These are phyloP conservation scores for Temnothorax unifasciatus DNA, from an alignment of 2,888 invertebrate genomes.

Conservation along the genomic window DNA sequence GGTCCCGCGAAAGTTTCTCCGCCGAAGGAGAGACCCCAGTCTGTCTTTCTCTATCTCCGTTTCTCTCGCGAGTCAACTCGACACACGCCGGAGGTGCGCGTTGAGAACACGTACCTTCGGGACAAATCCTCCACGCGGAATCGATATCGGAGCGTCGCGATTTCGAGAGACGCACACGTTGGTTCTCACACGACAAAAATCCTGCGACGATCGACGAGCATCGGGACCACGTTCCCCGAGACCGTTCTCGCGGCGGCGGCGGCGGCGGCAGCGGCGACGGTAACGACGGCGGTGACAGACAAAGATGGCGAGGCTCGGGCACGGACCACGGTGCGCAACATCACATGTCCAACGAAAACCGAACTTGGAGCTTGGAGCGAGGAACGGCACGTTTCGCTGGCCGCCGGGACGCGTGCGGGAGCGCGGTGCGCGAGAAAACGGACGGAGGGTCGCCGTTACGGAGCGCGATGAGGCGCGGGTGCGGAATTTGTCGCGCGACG, in stretches of 20 bases:
- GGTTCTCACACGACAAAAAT: background rate
- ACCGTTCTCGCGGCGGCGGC: background rate
- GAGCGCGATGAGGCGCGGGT: background rate
- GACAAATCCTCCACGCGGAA: background rate
- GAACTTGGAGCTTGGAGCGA: background rate
- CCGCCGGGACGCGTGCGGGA: background rate
- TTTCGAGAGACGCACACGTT: background rate
- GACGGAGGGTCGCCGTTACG: background rate
- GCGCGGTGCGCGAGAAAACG: background rate
- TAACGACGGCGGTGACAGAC: constrained; percentile 74
- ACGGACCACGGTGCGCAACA: constrained; percentile 34
- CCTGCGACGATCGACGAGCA: background rate
- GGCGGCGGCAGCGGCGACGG: constrained; percentile 53
- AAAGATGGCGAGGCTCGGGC: constrained; percentile 80
- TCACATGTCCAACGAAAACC: constrained; percentile 71
- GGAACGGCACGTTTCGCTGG: background rate
- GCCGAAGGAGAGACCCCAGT: too few species aligned
- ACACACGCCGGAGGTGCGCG: background rate
- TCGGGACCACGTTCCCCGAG: background rate
- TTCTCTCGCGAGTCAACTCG: background rate
- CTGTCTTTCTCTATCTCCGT: background rate
- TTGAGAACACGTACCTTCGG: background rate
- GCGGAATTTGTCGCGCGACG: constrained; percentile 6
- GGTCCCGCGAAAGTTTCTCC: background rate
- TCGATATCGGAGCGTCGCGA: background rate